Evolutionary conservation across 2,888 invertebrate species (phyloP).

Genomic region (Philaethria dido): DNA sequence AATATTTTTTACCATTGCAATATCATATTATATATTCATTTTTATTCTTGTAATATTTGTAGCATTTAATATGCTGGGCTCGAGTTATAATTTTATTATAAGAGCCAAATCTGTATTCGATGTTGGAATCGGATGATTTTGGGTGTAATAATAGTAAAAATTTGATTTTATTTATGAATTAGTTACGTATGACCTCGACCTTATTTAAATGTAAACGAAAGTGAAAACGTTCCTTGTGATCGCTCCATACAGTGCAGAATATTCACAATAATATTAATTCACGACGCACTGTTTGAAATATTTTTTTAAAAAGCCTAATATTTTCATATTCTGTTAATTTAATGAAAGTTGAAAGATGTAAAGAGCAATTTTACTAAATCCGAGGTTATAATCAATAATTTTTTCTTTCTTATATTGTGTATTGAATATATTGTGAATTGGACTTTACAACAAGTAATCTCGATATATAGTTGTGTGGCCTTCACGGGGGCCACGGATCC

Average conservation of each 20-base stretch:
- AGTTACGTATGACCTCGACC: slow-evolving; percentile 21
- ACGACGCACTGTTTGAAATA: neutral
- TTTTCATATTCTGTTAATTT: too few species aligned
- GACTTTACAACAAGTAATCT: slow-evolving; percentile 39
- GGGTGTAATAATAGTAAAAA: neutral
- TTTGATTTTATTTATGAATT: slow-evolving; percentile 29
- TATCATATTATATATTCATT: too few species aligned
- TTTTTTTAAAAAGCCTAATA: too few species aligned
- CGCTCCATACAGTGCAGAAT: slow-evolving; percentile 11
- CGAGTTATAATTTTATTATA: neutral
- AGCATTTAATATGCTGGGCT: too few species aligned
- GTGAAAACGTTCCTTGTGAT: slow-evolving; percentile 21
- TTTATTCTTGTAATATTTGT: too few species aligned
- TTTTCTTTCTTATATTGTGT: neutral
- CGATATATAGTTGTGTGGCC: slow-evolving; percentile 52
- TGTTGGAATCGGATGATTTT: neutral
- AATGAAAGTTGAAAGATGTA: too few species aligned
- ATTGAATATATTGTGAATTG: slow-evolving; percentile 11
- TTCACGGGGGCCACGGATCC: slow-evolving; percentile 60
- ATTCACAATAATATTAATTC: neutral
- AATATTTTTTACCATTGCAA: too few species aligned
- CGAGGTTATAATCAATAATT: neutral
- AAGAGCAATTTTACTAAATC: neutral
- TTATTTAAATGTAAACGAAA: slow-evolving; percentile 37
- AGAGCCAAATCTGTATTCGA: neutral